Percentiles rank a stretch among this genome's conserved stretches.
Evolutionary conservation across 2,888 invertebrate genomes (phyloP).

Genomic region (Cryptus viduatorius): DNA sequence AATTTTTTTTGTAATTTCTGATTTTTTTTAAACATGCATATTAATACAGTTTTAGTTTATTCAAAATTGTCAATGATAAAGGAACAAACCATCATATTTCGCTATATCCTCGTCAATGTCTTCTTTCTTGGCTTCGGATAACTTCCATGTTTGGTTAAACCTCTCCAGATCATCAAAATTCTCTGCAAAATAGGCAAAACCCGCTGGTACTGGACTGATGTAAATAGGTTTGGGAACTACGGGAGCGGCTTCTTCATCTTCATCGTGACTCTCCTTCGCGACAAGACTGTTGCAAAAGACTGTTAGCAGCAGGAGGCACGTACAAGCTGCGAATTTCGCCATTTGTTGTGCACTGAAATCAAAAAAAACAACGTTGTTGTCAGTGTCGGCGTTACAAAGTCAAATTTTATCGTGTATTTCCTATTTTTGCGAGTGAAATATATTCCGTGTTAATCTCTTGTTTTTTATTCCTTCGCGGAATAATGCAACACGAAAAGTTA

Average conservation of each 20-base stretch:
- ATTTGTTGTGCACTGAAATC: constrained; percentile 76
- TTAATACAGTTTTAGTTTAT: no score
- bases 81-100: constrained; percentile 94
- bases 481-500: not conserved
- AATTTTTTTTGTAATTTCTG: no score
- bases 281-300: constrained; percentile 66
- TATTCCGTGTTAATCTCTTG: not conserved
- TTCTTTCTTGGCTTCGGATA: constrained; percentile 96
- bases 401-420: constrained; percentile 10
- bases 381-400: constrained; percentile 22
- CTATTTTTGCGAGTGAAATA: not conserved
- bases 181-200: constrained; percentile 91
- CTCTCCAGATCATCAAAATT: constrained; percentile 92
- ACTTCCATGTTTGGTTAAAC: constrained; percentile 93
- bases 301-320: constrained; percentile 70
- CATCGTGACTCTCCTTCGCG: constrained; percentile 72
- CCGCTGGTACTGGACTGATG: constrained; percentile 89
- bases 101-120: constrained; percentile 94
- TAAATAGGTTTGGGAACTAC: constrained; percentile 84
- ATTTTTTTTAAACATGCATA: no score
- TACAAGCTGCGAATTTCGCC: constrained; percentile 74
- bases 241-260: constrained; percentile 69
- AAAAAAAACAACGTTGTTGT: constrained; percentile 4
- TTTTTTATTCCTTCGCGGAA: not conserved
- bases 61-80: not conserved